These are phyloP conservation scores for Drosophila nigrodunni DNA, from an alignment of 1,140 invertebrate species.

Conservation along the genomic window DNA sequence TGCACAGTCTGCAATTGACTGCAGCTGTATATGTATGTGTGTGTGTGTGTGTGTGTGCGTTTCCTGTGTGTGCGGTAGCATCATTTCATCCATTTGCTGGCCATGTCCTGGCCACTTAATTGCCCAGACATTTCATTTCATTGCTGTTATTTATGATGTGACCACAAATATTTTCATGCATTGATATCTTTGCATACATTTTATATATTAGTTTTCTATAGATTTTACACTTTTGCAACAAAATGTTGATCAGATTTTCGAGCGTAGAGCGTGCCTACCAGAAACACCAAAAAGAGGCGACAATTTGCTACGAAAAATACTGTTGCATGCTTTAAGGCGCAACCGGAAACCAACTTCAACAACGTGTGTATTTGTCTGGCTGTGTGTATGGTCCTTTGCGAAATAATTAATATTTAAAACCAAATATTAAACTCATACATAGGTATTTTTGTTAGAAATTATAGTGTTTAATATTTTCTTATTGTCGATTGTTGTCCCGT, in stretches of 20 bases:
- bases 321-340: slow-evolving; percentile 18
- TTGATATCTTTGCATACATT: slow-evolving; percentile 50
- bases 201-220: slow-evolving; percentile 43
- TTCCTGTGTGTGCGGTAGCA: slow-evolving; percentile 2
- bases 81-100: slow-evolving; percentile 26
- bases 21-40: slow-evolving; percentile 8
- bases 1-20: slow-evolving; percentile 51
- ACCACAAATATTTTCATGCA: slow-evolving; percentile 71
- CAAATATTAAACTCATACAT: slow-evolving; percentile 44
- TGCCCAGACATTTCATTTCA: slow-evolving; percentile 73
- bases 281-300: background rate
- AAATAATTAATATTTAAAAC: slow-evolving; percentile 53
- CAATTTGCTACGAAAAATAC: slow-evolving; percentile 13
- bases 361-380: background rate
- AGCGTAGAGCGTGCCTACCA: background rate
- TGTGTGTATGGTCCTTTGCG: background rate
- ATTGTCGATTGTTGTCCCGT: background rate
- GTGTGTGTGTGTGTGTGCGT: background rate
- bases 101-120: slow-evolving; percentile 65
- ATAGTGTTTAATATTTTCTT: slow-evolving; percentile 26
- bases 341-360: background rate
- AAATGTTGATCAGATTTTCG: slow-evolving; percentile 4
- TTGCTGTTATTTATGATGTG: slow-evolving; percentile 73
- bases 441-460: slow-evolving; percentile 47
- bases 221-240: slow-evolving; percentile 19